Conservation (phyloP, 2,888 invertebrate species). For the Melinaea marsaeus region DNA sequence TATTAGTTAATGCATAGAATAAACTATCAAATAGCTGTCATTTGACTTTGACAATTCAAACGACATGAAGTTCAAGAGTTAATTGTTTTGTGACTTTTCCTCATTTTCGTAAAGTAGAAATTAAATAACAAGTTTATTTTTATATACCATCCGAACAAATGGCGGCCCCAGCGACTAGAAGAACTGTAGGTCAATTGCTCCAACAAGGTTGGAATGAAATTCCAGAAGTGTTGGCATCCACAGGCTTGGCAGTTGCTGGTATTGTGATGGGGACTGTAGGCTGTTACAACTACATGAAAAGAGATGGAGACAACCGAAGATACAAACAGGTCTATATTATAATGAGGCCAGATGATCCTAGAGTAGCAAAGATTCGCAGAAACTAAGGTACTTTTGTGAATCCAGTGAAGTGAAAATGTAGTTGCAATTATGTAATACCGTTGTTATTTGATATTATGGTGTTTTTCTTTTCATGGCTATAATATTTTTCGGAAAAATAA, state of each 20-base stretch:
- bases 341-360: slow-evolving; percentile 83
- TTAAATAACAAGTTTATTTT: slow-evolving; percentile 1
- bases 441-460: slow-evolving; percentile 17
- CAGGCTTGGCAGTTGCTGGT: slow-evolving; percentile 78
- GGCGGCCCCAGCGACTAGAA: slow-evolving; percentile 54
- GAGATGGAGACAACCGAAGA: slow-evolving; percentile 81
- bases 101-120: background rate
- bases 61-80: too few relatives aligned
- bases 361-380: slow-evolving; percentile 74
- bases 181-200: slow-evolving; percentile 56
- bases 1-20: too few relatives aligned
- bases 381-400: slow-evolving; percentile 51
- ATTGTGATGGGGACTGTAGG: slow-evolving; percentile 69
- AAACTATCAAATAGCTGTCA: too few relatives aligned
- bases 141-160: slow-evolving; percentile 34
- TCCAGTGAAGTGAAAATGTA: slow-evolving; percentile 25
- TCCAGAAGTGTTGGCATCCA: slow-evolving; percentile 82
- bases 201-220: slow-evolving; percentile 81
- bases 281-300: slow-evolving; percentile 69
- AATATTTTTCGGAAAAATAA: too few relatives aligned
- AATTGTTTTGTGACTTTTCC: slow-evolving; percentile 8
- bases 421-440: slow-evolving; percentile 60
- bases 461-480: slow-evolving; percentile 4
- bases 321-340: slow-evolving; percentile 81
- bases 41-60: too few relatives aligned